Conservation (phyloP, 2,797 vertebrate species). For the Emydoidea blandingii region DNA sequence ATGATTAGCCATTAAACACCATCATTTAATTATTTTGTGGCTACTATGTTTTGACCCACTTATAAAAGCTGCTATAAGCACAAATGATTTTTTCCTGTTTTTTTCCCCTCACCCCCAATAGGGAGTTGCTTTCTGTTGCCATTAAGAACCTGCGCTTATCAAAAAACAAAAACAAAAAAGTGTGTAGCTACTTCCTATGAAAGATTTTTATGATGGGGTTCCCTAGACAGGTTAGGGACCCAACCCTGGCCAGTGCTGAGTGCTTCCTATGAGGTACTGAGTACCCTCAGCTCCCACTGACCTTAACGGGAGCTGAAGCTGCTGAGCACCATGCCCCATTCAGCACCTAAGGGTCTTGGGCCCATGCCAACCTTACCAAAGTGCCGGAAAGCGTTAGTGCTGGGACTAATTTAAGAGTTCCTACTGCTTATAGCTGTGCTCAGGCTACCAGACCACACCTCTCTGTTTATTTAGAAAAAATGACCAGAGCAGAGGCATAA, state of each 20-base stretch:
- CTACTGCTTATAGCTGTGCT: neutral
- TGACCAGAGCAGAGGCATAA: neutral
- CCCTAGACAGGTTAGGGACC: too few species aligned
- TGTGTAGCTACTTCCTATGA: neutral
- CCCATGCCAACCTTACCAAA: neutral
- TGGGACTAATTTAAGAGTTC: neutral
- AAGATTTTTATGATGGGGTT: neutral
- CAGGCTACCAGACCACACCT: neutral
- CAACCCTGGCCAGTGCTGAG: neutral
- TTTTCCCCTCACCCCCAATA: neutral
- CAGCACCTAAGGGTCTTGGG: neutral
- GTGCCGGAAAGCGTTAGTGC: neutral
- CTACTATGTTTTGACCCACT: neutral
- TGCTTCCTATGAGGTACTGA: neutral
- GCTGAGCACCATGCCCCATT: neutral
- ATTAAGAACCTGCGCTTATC: neutral
- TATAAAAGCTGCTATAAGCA: neutral
- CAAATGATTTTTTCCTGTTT: neutral
- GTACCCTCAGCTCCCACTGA: neutral
- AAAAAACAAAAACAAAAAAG: neutral
- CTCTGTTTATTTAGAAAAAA: neutral
- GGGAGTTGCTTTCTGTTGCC: neutral
- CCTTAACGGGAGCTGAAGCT: rapidly evolving
- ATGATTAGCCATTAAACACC: neutral
- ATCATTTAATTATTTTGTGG: neutral